phyloP scores from a whole-genome alignment of 2,113 vertebrate species.

The Hystrix brachyura region DNA sequence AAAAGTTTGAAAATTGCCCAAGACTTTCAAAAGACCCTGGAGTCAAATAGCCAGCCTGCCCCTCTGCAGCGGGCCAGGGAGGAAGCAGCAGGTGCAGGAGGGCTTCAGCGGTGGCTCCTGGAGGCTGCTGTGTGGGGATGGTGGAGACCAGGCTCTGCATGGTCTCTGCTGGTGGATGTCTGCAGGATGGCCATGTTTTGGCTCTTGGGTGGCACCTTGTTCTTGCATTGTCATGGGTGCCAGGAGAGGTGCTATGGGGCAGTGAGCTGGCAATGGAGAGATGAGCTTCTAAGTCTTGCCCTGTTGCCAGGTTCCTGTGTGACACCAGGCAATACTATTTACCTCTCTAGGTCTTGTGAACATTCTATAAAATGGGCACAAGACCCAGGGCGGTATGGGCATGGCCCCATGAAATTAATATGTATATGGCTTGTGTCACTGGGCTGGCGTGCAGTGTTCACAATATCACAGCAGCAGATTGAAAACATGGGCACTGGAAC shows the following conservation, averaged over 20 bases:
- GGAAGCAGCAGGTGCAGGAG: background rate
- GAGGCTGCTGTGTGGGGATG: background rate
- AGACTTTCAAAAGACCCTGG: background rate
- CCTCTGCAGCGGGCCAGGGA: no score
- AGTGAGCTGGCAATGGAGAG: background rate
- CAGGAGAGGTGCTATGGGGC: background rate
- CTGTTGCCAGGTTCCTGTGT: background rate
- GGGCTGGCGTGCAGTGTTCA: background rate
- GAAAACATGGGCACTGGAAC: background rate
- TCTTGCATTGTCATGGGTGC: background rate
- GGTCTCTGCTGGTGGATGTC: background rate
- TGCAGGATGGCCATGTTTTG: background rate
- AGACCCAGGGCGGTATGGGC: background rate
- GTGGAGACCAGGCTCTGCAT: background rate
- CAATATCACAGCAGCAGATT: background rate
- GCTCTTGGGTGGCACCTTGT: background rate
- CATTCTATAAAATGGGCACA: background rate
- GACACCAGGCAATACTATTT: background rate
- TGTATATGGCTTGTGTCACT: accelerated
- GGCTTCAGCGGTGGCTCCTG: no score
- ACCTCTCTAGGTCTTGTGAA: background rate
- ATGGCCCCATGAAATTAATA: background rate
- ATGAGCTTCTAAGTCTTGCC: background rate
- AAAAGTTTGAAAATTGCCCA: background rate
- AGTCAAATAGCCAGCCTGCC: background rate